Conservation (phyloP, 2,888 invertebrate species). For the Lycophotia porphyrea region DNA sequence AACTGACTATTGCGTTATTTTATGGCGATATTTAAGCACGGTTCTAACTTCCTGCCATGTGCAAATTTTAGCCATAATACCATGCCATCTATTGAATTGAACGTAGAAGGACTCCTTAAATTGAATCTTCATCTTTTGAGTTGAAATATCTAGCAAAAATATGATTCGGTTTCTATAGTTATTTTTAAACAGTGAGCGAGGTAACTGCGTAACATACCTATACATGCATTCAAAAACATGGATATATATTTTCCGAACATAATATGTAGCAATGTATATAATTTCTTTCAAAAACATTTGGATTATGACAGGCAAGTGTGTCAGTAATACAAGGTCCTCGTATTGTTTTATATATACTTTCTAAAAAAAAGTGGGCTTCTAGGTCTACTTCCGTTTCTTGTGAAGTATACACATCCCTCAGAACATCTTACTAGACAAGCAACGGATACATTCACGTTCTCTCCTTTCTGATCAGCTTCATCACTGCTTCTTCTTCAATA, state of each 20-base stretch:
- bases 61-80: constrained; percentile 6
- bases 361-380: neutral
- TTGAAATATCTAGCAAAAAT: neutral
- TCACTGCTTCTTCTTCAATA: neutral
- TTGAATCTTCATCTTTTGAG: neutral
- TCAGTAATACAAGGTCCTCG: neutral
- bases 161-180: neutral
- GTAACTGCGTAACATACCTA: neutral
- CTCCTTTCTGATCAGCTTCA: no score
- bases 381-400: neutral
- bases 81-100: neutral
- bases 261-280: neutral
- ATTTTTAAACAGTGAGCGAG: neutral
- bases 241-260: neutral
- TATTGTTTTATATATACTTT: neutral
- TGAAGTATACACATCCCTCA: neutral
- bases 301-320: neutral
- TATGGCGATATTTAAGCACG: constrained; percentile 19
- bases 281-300: neutral
- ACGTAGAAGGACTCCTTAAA: neutral
- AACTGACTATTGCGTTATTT: constrained; percentile 35
- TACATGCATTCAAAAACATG: neutral
- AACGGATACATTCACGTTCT: constrained; percentile 9
- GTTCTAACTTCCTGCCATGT: neutral
- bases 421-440: neutral